Conservation (phyloP, 2,888 invertebrate species). For the Leptogaster cylindrica region DNA sequence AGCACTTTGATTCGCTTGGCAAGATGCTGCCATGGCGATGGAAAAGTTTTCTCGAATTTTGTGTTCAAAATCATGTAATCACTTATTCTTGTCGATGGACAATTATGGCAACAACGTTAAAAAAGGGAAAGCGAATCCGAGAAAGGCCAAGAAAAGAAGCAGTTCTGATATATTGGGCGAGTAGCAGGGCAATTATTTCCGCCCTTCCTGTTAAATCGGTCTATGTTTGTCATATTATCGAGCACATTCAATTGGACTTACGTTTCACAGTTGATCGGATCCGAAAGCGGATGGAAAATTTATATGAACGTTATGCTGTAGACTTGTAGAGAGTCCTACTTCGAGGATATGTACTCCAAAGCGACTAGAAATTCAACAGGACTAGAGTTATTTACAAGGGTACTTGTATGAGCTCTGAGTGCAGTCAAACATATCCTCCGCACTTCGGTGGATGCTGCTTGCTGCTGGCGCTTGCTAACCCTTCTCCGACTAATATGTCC, state of each 20-base stretch:
- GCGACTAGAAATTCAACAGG: constrained; percentile 24
- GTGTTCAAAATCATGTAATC: too few relatives aligned
- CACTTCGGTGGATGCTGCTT: too few relatives aligned
- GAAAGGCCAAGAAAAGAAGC: background rate
- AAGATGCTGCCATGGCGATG: too few relatives aligned
- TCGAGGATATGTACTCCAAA: background rate
- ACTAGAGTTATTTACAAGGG: constrained; percentile 30
- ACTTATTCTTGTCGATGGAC: too few relatives aligned
- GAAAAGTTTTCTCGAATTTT: too few relatives aligned
- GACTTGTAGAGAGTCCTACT: constrained; percentile 16
- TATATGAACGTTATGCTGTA: constrained; percentile 28
- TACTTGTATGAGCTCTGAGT: constrained; percentile 12
- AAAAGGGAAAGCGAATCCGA: too few relatives aligned
- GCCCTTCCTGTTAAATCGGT: constrained; percentile 19
- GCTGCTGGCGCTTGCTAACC: background rate
- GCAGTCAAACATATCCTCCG: constrained; percentile 27
- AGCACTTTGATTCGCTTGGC: too few relatives aligned
- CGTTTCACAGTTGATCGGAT: constrained; percentile 40
- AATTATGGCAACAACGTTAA: too few relatives aligned
- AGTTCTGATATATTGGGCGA: background rate
- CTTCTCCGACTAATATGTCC: constrained; percentile 20
- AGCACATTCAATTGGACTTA: constrained; percentile 38
- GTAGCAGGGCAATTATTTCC: constrained; percentile 29
- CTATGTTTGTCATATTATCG: constrained; percentile 31
- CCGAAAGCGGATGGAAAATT: constrained; percentile 40